Conservation (phyloP, 2,797 vertebrate species). For the Heterohyrax brucei region DNA sequence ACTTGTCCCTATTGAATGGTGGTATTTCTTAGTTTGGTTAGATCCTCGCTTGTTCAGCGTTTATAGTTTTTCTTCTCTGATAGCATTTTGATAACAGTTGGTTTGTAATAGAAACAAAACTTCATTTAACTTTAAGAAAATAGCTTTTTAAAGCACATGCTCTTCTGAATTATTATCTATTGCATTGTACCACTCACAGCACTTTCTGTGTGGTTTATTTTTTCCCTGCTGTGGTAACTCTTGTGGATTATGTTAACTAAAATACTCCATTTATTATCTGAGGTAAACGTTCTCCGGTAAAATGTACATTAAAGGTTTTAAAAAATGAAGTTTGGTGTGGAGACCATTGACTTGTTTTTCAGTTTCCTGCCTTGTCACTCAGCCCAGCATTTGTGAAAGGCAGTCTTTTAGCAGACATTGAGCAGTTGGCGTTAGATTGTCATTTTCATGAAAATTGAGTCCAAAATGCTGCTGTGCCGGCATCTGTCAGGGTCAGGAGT, state of each 20-base stretch:
- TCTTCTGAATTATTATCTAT: neutral
- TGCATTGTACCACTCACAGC: neutral
- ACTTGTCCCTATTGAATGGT: neutral
- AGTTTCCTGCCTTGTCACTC: neutral
- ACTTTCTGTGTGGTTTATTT: neutral
- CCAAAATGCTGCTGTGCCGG: accelerated
- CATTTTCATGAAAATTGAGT: neutral
- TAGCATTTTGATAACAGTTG: neutral
- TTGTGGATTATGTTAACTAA: neutral
- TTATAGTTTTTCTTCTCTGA: slow-evolving; percentile 2
- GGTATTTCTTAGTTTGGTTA: neutral
- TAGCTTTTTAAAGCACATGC: neutral
- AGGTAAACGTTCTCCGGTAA: neutral
- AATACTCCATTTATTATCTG: neutral
- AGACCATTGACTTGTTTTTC: neutral
- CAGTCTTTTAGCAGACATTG: no score
- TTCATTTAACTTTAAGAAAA: neutral
- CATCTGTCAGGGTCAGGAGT: neutral
- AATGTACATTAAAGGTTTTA: neutral
- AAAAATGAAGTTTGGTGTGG: neutral
- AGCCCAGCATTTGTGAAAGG: neutral
- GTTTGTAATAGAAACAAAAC: neutral
- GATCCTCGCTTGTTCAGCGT: neutral
- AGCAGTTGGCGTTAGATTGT: accelerated
- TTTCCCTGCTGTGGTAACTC: neutral